These are phyloP conservation scores for Gila robusta DNA, from an alignment of 2,797 vertebrate genomes.

Conservation along the genomic window DNA sequence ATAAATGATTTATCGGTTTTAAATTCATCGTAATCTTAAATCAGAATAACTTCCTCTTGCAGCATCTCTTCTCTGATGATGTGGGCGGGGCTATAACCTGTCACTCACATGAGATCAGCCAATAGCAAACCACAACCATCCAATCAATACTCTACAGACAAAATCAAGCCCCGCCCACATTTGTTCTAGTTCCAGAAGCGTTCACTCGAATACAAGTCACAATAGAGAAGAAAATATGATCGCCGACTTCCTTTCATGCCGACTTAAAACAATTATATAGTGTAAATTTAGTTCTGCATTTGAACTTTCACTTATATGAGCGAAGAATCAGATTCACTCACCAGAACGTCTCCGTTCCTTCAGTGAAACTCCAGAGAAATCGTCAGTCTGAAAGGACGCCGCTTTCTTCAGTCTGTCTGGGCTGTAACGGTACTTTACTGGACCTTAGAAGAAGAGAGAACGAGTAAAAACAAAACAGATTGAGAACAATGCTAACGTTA, in stretches of 20 bases:
- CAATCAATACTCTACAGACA: too few relatives aligned
- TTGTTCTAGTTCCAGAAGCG: background rate
- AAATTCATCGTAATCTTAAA: too few relatives aligned
- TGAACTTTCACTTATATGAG: background rate
- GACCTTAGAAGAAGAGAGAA: conserved; percentile 73
- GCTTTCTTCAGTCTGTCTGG: conserved; percentile 89
- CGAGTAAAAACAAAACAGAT: too few relatives aligned
- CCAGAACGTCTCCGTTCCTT: conserved; percentile 90
- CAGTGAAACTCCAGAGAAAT: conserved; percentile 69
- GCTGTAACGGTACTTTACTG: conserved; percentile 86
- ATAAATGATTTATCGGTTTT: background rate
- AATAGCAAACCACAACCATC: too few relatives aligned
- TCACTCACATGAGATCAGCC: background rate
- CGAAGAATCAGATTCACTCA: conserved; percentile 66
- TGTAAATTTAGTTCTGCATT: background rate
- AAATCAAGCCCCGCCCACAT: background rate
- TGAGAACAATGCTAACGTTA: conserved; percentile 28
- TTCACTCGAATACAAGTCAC: too few relatives aligned
- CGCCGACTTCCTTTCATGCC: background rate
- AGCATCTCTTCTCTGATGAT: background rate
- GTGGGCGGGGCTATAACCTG: background rate
- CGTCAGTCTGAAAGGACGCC: conserved; percentile 78
- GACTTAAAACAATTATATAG: background rate
- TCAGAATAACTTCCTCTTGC: too few relatives aligned
- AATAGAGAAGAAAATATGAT: too few relatives aligned